Conservation (phyloP, 2,888 invertebrate species). For the Graphium colonna region DNA sequence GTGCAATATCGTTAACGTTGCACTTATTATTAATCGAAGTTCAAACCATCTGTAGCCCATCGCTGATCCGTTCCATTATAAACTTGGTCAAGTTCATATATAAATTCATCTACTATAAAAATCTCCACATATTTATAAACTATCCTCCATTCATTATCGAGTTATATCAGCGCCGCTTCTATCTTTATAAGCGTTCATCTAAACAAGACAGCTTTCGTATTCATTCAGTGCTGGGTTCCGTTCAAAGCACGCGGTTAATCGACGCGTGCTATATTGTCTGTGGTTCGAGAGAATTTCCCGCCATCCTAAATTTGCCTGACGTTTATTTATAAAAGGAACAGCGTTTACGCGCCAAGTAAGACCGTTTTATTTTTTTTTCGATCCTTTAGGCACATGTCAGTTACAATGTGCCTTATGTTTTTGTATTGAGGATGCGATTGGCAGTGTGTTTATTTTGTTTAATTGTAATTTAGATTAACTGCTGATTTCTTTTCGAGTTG, state of each 20-base stretch:
- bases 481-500: not conserved
- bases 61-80: conserved; percentile 2
- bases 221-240: conserved; percentile 36
- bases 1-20: too few species aligned
- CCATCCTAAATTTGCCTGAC: conserved; percentile 9
- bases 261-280: conserved; percentile 27
- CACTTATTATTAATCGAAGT: too few species aligned
- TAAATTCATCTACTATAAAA: conserved; percentile 11
- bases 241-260: conserved; percentile 33
- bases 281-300: conserved; percentile 8
- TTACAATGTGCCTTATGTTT: too few species aligned
- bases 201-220: conserved; percentile 30
- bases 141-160: conserved; percentile 15
- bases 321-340: conserved; percentile 13
- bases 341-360: conserved; percentile 15
- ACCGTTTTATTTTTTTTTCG: not conserved
- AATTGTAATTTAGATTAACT: not conserved
- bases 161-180: conserved; percentile 23
- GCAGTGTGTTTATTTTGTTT: conserved; percentile 1
- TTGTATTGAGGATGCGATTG: not conserved
- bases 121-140: conserved; percentile 4
- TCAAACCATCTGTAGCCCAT: too few species aligned
- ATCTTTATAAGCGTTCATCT: conserved; percentile 26
- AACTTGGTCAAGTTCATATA: conserved; percentile 18
- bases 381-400: too few species aligned